Evolutionary conservation across 2,888 invertebrate genomes (phyloP), one percentile per base, ranked within the genome.

Genomic region (Endotricha flammealis): DNA sequence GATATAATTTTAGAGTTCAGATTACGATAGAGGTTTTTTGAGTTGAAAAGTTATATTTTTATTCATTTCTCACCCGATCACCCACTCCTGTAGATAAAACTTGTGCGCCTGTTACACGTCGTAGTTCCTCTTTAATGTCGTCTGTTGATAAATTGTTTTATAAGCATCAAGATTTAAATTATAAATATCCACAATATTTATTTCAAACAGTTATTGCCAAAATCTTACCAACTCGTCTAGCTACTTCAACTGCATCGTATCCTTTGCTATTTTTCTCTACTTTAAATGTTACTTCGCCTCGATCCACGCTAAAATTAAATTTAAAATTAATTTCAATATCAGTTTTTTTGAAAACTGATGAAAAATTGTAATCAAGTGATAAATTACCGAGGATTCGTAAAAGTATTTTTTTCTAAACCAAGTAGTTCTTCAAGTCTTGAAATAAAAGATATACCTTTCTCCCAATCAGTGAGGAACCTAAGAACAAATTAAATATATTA

Each of bases 41-140:
- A 16, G 6, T 16, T 4, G 16, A 16, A 16, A 16, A 16, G 16
- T n/a, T n/a, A n/a, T n/a, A n/a, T n/a, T n/a, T n/a, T n/a, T n/a
- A n/a, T n/a, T n/a, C 17, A 17, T 17, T 16, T 8, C 77, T 88
- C 82, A 94, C 95, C 88, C 91, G 91, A 59, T 95, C 92, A 13
- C 95, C 95, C 38, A 95, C 91, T 20, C 95, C 95, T 12, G 93
- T 92, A 16, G 90, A 88, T 12, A 90, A 67, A 28, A 95, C 90
- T 50, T 91, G 90, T 4, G 93, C 89, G 16, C 93, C 93, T 12
- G 92, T 88, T 36, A 88, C 85, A 5, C 88, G 82, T 32, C 90
- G 88, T 14, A 95, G 77, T 51, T 91, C 87, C 31, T 90, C 90
- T 57, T 92, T 92, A 39, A 94, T 90, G 9, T 88, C 71, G 53